Conservation (phyloP, 2,888 invertebrate genomes). For the Athalia cordata region DNA sequence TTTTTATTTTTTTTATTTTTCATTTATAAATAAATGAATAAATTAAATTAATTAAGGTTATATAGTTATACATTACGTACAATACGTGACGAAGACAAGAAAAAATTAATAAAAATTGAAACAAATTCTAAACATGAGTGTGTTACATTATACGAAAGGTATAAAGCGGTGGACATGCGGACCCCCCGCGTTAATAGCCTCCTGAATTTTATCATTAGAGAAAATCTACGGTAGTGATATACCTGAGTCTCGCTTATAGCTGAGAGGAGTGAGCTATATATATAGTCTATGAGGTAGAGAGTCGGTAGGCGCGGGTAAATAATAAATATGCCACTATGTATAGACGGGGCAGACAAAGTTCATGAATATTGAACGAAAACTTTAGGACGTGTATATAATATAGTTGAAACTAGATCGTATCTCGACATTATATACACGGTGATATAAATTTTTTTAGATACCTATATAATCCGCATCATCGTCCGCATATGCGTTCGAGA, state of each 20-base stretch:
- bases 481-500: not conserved
- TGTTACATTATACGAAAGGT: not conserved
- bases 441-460: constrained; percentile 21
- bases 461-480: not conserved
- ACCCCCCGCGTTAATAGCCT: not conserved
- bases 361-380: constrained; percentile 33
- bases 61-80: too few relatives aligned
- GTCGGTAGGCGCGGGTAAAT: constrained; percentile 13
- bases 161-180: too few relatives aligned
- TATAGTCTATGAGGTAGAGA: not conserved
- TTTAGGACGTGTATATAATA: too few relatives aligned
- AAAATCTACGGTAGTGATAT: not conserved
- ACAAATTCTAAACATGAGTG: too few relatives aligned
- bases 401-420: constrained; percentile 16
- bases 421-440: not conserved
- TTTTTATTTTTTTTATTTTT: too few relatives aligned
- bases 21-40: too few relatives aligned
- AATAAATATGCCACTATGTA: constrained; percentile 16
- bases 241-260: not conserved
- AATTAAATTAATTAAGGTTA: too few relatives aligned
- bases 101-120: not conserved
- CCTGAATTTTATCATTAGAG: not conserved
- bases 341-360: constrained; percentile 5
- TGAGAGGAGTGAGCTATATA: not conserved
- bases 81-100: not conserved